Conservation (phyloP, 2,113 vertebrate genomes). For the Panurus biarmicus region DNA sequence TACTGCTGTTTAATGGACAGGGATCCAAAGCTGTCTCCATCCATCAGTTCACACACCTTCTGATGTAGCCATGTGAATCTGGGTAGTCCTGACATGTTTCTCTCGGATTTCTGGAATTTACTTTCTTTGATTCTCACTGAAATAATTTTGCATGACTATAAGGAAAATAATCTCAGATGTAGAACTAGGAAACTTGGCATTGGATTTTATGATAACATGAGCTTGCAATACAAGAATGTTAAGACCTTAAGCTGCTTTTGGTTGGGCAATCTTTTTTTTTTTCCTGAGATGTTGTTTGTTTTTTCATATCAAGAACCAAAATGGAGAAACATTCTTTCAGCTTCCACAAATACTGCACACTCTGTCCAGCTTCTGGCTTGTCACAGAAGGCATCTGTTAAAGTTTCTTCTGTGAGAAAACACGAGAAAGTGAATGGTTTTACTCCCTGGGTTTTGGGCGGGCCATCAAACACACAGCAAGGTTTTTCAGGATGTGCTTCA, state of each 20-base stretch:
- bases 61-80: background rate
- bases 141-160: background rate
- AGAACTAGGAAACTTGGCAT: slow-evolving; percentile 7
- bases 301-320: slow-evolving; percentile 3
- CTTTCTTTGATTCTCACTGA: background rate
- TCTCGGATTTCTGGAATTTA: background rate
- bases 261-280: background rate
- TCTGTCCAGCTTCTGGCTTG: background rate
- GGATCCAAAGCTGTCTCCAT: background rate
- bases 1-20: background rate
- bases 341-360: background rate
- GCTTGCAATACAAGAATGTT: slow-evolving; percentile 60
- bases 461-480: background rate
- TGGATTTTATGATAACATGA: slow-evolving; percentile 39
- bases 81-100: background rate
- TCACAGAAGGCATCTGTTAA: background rate
- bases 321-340: background rate
- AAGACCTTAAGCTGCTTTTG: slow-evolving; percentile 57
- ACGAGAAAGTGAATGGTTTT: background rate
- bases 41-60: background rate
- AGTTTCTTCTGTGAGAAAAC: background rate
- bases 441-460: background rate
- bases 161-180: background rate
- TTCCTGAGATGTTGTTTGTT: background rate
- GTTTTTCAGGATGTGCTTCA: background rate